Percentiles rank a stretch among this genome's conserved stretches.
These are phyloP conservation scores for Brassicogethes aeneus DNA, from an alignment of 2,888 invertebrate species.

Conservation along the genomic window DNA sequence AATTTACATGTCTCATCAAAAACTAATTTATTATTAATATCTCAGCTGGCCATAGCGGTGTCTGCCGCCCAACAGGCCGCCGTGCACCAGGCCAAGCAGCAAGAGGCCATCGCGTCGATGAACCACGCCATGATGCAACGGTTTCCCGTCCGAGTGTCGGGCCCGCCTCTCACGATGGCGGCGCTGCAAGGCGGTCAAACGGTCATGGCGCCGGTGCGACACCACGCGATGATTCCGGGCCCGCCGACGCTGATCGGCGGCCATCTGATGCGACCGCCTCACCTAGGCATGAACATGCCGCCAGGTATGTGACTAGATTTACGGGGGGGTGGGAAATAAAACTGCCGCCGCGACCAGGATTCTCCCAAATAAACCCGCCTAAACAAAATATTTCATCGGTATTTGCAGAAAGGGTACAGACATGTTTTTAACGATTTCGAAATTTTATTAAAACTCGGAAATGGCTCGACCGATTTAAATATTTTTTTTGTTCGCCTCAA, in stretches of 20 bases:
- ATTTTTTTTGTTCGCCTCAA: no score
- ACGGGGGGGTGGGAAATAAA: not conserved
- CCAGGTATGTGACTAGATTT: constrained; percentile 49
- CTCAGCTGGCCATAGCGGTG: constrained; percentile 40
- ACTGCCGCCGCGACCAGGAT: not conserved
- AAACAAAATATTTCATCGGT: no score
- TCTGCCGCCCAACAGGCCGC: constrained; percentile 45
- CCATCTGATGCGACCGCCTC: constrained; percentile 56
- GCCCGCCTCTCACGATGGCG: constrained; percentile 39
- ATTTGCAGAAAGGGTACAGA: no score
- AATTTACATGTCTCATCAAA: no score
- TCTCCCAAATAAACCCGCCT: no score
- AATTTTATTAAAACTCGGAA: no score
- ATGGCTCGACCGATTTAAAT: no score
- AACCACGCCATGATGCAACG: constrained; percentile 41
- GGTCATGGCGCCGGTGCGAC: constrained; percentile 47
- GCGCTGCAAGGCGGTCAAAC: constrained; percentile 44
- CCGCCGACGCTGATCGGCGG: constrained; percentile 47
- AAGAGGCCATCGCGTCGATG: constrained; percentile 21
- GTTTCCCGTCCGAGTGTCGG: constrained; percentile 41
- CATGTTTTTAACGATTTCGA: no score
- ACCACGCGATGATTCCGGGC: constrained; percentile 42
- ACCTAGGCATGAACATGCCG: constrained; percentile 48
- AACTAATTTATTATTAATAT: constrained; percentile 3
- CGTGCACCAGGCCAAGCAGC: constrained; percentile 37